Percentiles rank a stretch among this genome's conserved stretches.
phyloP scores from a whole-genome alignment of 1,140 invertebrate species.

The Tetramorium simillimum region DNA sequence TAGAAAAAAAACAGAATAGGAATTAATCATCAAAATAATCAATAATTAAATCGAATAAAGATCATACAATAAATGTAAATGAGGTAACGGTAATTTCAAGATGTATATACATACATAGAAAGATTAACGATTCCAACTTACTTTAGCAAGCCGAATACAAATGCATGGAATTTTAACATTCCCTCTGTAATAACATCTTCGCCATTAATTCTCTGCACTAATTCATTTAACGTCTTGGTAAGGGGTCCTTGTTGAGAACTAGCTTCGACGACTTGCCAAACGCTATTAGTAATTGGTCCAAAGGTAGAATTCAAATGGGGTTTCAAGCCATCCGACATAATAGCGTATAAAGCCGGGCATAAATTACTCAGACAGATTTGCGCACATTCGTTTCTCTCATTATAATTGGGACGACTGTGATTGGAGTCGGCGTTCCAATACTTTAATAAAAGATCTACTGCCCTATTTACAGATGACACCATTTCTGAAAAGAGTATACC shows the following conservation, averaged over 20 bases:
- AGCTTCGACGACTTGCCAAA: constrained; percentile 95
- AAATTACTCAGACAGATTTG: constrained; percentile 90
- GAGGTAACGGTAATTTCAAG: not conserved
- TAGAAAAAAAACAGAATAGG: constrained; percentile 81
- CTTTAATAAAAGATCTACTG: constrained; percentile 88
- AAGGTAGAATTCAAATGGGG: constrained; percentile 93
- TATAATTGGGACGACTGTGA: constrained; percentile 76
- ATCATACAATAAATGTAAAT: not conserved
- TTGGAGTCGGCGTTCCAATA: constrained; percentile 81
- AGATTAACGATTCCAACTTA: constrained; percentile 84
- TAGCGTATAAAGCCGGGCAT: constrained; percentile 93
- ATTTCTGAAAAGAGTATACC: constrained; percentile 85
- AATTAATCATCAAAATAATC: constrained; percentile 7
- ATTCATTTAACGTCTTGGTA: constrained; percentile 93
- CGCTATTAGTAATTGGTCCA: constrained; percentile 94
- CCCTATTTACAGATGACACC: constrained; percentile 88
- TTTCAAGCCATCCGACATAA: constrained; percentile 93
- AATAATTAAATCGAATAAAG: not conserved
- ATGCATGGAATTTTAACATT: constrained; percentile 95
- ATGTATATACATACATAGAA: not conserved
- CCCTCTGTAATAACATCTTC: constrained; percentile 94
- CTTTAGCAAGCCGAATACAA: constrained; percentile 95
- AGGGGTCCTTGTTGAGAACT: constrained; percentile 95
- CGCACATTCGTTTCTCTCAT: constrained; percentile 85
- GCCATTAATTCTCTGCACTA: constrained; percentile 93